Evolutionary conservation across 2,888 invertebrate genomes (phyloP), one percentile per base, ranked within the genome.

Genomic region (Nomada hirtipes): DNA sequence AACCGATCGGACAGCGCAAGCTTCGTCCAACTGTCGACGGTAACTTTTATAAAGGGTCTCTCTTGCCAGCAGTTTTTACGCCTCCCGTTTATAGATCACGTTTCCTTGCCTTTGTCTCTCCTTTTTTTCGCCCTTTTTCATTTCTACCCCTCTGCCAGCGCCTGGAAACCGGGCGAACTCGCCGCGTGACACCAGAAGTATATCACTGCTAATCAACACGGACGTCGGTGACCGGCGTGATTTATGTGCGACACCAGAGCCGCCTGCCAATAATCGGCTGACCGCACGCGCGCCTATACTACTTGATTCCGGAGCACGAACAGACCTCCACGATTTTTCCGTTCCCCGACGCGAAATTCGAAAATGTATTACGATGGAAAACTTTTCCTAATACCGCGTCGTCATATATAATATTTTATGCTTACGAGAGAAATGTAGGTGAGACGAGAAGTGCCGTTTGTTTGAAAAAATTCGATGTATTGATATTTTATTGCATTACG

Each of bases 201-300:
- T 89, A 89, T 89, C 89, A 88, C 83, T 77, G 84, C 82, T 89
- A 88, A 90, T 90, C 89, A 89, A 86, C 89, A 79, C 84, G 83
- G 76, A 87, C 84, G 87, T 88, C 88, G 82, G 79, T 82, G 84
- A 83, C 70, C 84, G 79, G 75, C 75, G 82, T 88, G 89, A 90
- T 90, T 90, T 89, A 89, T 87, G 86, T 86, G 82, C 79, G 86
- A 70, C 76, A 83, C 76, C 82, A 64, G 75, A 81, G 80, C 82
- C 79, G 79, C 75, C 81, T 88, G 88, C 86, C 88, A 89, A 89
- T 88, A 86, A 85, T 88, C 83, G 83, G 64, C 71, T 64, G 75
- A 75, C 70, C 74, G 53, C 74, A 44, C 64, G 53, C 74, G 63
- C 9, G 50, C 26, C 74, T 72, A 47, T 69, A 60, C 64, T 61